Conservation (phyloP, 2,888 invertebrate species). For the Zygothrica quintamaculata region DNA sequence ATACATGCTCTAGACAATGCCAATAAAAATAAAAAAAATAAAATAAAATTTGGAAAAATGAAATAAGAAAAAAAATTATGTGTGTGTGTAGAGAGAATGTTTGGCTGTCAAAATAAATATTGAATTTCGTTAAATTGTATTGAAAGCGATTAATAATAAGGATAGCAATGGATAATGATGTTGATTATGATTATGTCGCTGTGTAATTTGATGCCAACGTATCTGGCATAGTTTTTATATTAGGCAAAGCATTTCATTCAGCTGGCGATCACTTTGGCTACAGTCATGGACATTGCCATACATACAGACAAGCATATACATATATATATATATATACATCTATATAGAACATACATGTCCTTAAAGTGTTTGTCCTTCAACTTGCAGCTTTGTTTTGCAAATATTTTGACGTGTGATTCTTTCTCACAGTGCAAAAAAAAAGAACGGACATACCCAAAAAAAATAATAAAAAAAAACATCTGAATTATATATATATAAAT, state of each 20-base stretch:
- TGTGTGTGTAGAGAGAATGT: too few relatives aligned
- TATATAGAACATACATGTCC: constrained; percentile 36
- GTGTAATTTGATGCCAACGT: constrained; percentile 52
- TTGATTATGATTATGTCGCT: constrained; percentile 14
- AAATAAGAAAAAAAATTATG: too few relatives aligned
- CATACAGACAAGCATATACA: too few relatives aligned
- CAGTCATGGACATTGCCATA: constrained; percentile 19
- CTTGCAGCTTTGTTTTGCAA: constrained; percentile 76
- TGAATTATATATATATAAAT: too few relatives aligned
- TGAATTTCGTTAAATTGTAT: constrained; percentile 59
- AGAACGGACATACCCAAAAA: constrained; percentile 11
- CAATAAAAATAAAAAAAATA: constrained; percentile 33
- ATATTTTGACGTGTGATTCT: constrained; percentile 75
- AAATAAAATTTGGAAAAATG: too few relatives aligned
- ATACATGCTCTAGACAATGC: constrained; percentile 30
- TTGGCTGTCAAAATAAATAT: constrained; percentile 82
- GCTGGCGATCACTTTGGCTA: constrained; percentile 39
- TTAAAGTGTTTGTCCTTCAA: constrained; percentile 63
- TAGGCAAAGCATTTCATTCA: constrained; percentile 20
- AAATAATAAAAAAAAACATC: constrained; percentile 1
- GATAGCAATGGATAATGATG: constrained; percentile 4
- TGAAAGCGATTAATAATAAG: constrained; percentile 25
- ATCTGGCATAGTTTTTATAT: constrained; percentile 45
- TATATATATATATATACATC: constrained; percentile 13
- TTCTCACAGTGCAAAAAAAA: constrained; percentile 42